Evolutionary conservation across 2,113 vertebrate genomes (phyloP), one percentile per base, ranked within the genome.

Genomic region (Petrocephalus zakoni): DNA sequence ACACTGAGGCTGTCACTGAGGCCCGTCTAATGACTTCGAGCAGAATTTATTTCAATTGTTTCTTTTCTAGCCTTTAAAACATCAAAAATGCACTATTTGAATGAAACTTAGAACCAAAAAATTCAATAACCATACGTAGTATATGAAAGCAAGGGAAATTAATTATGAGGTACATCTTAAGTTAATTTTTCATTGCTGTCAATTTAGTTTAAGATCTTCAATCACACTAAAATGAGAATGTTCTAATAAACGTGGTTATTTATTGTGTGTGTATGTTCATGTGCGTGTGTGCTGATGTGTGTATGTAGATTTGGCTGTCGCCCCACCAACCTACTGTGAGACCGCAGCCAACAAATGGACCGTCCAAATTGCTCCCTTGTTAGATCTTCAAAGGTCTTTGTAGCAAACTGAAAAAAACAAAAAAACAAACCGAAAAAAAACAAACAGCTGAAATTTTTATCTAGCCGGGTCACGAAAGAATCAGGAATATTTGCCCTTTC

Each of bases 371-470:
- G 93, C 94, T 93, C 92, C 91, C 93, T 92, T 92, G 86, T 91
- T 94, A 91, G 93, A 88, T 94, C 95, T 96, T 97, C 96, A 96
- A 96, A 96, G 96, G 90, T 88, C 90, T 91, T 81, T 37, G 56
- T 86, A 89, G 89, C 88, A 90, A 91, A 89, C 87, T 92, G 95
- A 94, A 94, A 94, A 93, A 96, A 96, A 93, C 93, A 92, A 58
- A 87, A 64, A 29, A 96, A 68, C 5, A 29, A 68, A 68, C 10
- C n/a, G 10, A 29, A 94, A 94, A 94, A 93, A 96, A 96, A 95
- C 94, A 96, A 93, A 94, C 93, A 91, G 92, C 90, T 89, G 89
- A 92, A 92, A 94, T 94, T 94, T 95, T 95, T 93, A 95, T 96
- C 94, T 90, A 90, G 89, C 92, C 87, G 92, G 92, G 94, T 95